Evolutionary conservation across 2,888 invertebrate species (phyloP).

Genomic region (Epinotia nisella): DNA sequence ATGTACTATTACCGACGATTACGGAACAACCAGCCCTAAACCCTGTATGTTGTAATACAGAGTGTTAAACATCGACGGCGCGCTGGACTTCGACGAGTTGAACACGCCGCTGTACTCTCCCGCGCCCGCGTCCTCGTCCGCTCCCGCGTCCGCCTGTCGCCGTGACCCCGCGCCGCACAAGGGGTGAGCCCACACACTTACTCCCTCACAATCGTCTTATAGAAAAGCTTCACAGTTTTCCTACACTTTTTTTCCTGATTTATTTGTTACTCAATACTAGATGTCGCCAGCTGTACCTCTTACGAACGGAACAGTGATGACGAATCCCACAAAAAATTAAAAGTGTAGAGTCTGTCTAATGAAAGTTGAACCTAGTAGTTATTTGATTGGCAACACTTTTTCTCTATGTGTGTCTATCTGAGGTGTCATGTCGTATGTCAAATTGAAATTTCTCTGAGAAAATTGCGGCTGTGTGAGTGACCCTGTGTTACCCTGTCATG

Average conservation of each 20-base stretch:
- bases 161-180: conserved; percentile 24
- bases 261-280: background rate
- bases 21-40: too few species aligned
- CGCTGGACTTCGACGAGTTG: conserved; percentile 91
- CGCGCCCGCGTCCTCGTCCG: conserved; percentile 41
- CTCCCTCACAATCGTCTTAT: too few species aligned
- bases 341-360: too few species aligned
- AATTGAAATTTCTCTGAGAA: too few species aligned
- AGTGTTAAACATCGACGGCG: conserved; percentile 90
- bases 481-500: too few species aligned
- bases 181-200: background rate
- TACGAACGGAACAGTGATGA: background rate
- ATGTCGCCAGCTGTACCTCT: background rate
- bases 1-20: too few species aligned
- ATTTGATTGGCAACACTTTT: too few species aligned
- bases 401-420: too few species aligned
- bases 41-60: conserved; percentile 50
- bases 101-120: conserved; percentile 85
- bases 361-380: too few species aligned
- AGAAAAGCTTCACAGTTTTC: background rate
- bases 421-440: too few species aligned
- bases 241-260: background rate
- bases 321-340: too few species aligned
- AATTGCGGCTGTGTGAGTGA: too few species aligned
- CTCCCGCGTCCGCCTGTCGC: background rate